Percentiles rank a stretch among this genome's conserved stretches.
Evolutionary conservation across 2,888 invertebrate genomes (phyloP).

Genomic region (Andricus curvator): DNA sequence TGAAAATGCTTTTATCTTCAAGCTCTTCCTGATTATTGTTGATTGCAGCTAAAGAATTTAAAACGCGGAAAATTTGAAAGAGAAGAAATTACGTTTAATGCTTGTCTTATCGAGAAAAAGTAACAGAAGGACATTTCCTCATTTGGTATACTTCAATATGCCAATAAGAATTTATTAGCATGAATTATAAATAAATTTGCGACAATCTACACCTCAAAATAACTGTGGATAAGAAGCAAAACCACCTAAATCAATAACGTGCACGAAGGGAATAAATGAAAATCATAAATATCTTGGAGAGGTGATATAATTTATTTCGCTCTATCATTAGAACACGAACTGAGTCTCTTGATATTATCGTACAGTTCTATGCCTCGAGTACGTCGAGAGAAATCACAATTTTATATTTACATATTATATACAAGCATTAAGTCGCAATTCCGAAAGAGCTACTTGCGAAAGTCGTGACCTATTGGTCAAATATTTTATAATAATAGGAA

Average conservation of each 20-base stretch:
- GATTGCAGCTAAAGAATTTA: not conserved
- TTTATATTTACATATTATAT: constrained; percentile 69
- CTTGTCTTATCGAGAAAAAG: not conserved
- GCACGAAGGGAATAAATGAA: constrained; percentile 28
- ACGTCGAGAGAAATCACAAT: constrained; percentile 74
- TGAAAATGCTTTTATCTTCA: not conserved
- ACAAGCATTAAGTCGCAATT: constrained; percentile 49
- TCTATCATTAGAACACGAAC: constrained; percentile 76
- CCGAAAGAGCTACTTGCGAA: constrained; percentile 38
- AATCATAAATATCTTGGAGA: constrained; percentile 54
- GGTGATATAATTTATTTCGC: constrained; percentile 75
- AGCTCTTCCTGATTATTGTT: not conserved
- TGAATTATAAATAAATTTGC: constrained; percentile 6
- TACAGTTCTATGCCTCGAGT: constrained; percentile 68
- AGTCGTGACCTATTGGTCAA: constrained; percentile 14
- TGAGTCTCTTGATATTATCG: constrained; percentile 67
- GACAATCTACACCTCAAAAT: not conserved
- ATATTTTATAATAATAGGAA: constrained; percentile 18
- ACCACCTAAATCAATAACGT: constrained; percentile 20
- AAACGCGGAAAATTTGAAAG: not conserved
- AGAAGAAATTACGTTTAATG: not conserved
- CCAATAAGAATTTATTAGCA: not conserved
- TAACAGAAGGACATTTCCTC: not conserved
- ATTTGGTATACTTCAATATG: not conserved
- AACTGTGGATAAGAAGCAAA: not conserved